Evolutionary conservation across 2,113 vertebrate species (phyloP).

Genomic region (Strix uralensis): DNA sequence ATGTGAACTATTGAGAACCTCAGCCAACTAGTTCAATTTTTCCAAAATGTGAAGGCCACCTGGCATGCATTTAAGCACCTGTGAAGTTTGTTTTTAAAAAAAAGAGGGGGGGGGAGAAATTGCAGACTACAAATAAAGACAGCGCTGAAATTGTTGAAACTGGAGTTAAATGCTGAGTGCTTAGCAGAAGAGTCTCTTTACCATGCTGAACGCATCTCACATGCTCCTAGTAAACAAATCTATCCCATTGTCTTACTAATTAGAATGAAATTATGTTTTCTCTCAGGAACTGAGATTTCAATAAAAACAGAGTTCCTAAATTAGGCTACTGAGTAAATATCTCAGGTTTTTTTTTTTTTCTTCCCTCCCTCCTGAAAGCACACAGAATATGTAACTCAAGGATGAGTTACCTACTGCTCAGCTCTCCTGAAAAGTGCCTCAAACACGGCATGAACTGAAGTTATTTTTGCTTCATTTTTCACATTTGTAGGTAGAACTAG

Average conservation of each 20-base stretch:
- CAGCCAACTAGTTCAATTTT: no score
- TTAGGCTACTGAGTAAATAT: neutral
- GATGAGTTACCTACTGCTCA: neutral
- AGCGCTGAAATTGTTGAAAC: neutral
- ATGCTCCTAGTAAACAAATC: neutral
- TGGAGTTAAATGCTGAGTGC: neutral
- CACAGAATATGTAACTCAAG: neutral
- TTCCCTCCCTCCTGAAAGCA: neutral
- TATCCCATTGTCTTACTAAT: neutral
- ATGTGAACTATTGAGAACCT: no score
- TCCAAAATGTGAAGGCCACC: neutral
- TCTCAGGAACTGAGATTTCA: neutral
- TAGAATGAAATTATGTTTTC: neutral
- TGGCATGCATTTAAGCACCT: neutral
- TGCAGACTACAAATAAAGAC: neutral
- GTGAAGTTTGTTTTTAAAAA: neutral
- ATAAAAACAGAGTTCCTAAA: neutral
- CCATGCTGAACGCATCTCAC: neutral
- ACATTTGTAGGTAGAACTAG: neutral
- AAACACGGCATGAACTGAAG: neutral
- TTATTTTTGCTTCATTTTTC: neutral
- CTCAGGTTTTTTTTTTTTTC: neutral
- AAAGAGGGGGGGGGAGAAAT: rapidly evolving
- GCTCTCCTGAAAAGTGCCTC: neutral
- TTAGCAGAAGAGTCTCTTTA: neutral